Conservation (phyloP, 2,113 vertebrate genomes). For the Hippopotamus amphibius region DNA sequence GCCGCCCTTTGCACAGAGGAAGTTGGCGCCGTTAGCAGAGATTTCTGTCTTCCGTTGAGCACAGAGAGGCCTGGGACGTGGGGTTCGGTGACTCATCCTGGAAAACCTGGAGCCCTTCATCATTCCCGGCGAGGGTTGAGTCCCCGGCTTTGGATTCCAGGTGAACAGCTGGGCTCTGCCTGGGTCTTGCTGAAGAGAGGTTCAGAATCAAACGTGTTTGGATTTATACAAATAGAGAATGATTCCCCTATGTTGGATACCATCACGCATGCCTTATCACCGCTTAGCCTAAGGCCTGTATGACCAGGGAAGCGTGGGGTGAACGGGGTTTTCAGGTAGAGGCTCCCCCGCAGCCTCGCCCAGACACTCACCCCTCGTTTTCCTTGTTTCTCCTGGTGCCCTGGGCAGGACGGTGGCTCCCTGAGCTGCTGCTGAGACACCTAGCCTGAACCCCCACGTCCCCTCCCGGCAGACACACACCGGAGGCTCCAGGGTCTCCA, state of each 20-base stretch:
- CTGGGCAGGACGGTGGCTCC: neutral
- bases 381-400: neutral
- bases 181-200: neutral
- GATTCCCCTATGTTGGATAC: fast-evolving
- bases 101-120: neutral
- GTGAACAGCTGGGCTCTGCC: no score
- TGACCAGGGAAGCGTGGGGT: no score
- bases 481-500: no score
- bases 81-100: fast-evolving
- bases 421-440: neutral
- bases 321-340: fast-evolving
- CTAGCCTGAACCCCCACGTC: neutral
- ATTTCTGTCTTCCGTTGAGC: neutral
- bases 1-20: neutral
- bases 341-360: fast-evolving
- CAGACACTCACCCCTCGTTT: fast-evolving
- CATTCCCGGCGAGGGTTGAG: fast-evolving
- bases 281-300: fast-evolving
- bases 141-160: neutral
- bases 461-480: neutral
- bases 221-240: neutral
- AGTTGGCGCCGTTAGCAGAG: fast-evolving
- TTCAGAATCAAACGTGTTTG: neutral
- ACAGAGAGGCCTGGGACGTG: fast-evolving
- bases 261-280: fast-evolving